These are phyloP conservation scores for Gastrophryne carolinensis DNA, from an alignment of 2,797 vertebrate species.

Conservation along the genomic window DNA sequence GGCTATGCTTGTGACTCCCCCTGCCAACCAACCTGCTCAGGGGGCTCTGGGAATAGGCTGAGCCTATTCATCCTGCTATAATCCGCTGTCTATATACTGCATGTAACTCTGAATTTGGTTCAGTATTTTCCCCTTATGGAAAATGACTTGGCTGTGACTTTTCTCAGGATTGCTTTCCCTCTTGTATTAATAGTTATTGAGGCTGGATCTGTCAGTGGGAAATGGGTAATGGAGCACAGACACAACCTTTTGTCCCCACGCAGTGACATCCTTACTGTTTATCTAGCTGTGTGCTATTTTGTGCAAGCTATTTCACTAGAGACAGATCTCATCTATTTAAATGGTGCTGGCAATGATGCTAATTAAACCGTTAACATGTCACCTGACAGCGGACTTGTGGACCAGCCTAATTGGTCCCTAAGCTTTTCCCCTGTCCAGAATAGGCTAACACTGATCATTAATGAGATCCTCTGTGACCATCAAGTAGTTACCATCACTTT, in stretches of 20 bases:
- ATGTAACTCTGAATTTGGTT: not conserved
- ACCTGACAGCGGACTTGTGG: not conserved
- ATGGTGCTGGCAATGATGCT: not conserved
- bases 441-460: not conserved
- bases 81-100: not conserved
- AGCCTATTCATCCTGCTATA: too few species aligned
- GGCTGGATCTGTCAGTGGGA: not conserved
- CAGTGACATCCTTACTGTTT: not conserved
- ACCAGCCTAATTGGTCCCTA: conserved; percentile 35
- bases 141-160: not conserved
- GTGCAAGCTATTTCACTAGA: not conserved
- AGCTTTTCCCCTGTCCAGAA: conserved; percentile 21
- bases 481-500: not conserved
- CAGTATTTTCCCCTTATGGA: not conserved
- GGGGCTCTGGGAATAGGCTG: too few species aligned
- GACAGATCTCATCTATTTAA: not conserved
- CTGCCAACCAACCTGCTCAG: too few species aligned
- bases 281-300: conserved; percentile 16
- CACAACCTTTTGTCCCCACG: not conserved
- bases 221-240: not conserved
- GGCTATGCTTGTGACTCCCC: too few species aligned
- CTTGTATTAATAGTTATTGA: not conserved
- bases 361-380: conserved; percentile 5
- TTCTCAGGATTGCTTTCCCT: too few species aligned
- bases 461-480: conserved; percentile 24